Conservation (phyloP, 1,140 invertebrate species). For the Cotesia chilonis region DNA sequence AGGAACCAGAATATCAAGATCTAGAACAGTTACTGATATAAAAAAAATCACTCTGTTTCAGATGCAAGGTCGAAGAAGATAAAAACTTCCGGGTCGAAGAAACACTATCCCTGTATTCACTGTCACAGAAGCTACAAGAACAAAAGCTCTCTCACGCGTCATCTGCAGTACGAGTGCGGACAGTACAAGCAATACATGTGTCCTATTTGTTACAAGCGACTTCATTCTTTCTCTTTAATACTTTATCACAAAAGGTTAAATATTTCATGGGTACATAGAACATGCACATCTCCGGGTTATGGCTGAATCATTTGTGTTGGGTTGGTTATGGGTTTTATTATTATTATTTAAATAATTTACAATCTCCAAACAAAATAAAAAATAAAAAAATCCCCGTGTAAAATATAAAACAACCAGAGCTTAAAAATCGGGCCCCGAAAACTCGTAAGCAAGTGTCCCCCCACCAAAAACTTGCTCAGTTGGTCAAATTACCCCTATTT, state of each 20-base stretch:
- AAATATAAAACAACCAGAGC: no score
- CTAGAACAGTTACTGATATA: constrained; percentile 37
- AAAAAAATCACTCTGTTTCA: constrained; percentile 50
- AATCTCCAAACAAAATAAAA: background rate
- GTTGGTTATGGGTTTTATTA: constrained; percentile 60
- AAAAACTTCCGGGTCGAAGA: no score
- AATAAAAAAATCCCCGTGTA: no score
- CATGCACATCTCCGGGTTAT: constrained; percentile 52
- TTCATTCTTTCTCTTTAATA: constrained; percentile 25
- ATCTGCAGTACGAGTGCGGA: no score
- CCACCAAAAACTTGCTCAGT: constrained; percentile 28
- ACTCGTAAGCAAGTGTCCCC: background rate
- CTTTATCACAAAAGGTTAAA: constrained; percentile 31
- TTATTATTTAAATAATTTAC: no score
- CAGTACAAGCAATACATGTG: no score
- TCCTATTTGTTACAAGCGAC: no score
- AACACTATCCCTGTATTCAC: no score
- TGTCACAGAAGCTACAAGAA: no score
- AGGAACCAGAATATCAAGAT: no score
- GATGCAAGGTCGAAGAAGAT: constrained; percentile 27
- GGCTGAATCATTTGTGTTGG: constrained; percentile 62
- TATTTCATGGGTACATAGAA: constrained; percentile 31
- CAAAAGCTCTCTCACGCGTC: no score
- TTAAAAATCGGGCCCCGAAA: no score
- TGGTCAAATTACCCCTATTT: constrained; percentile 8